Conservation (phyloP, 92 coral and sea anemone species). For the Phenganax subtilis region DNA sequence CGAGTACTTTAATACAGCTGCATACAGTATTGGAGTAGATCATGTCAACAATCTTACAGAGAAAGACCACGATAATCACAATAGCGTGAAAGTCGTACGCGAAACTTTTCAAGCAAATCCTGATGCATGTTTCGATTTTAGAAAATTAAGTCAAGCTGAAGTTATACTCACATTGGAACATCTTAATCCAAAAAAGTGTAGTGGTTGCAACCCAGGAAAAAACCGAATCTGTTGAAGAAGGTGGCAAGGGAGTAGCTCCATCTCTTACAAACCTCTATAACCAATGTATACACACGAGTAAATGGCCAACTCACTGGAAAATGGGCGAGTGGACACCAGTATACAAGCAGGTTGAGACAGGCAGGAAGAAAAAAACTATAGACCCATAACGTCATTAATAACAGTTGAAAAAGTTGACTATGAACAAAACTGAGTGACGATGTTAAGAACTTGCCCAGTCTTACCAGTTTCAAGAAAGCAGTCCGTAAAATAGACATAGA, state of each 20-base stretch:
- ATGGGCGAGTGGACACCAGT: constrained; percentile 51
- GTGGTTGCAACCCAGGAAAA: constrained; percentile 44
- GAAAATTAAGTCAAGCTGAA: constrained; percentile 20
- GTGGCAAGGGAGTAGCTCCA: constrained; percentile 46
- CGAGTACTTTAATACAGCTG: constrained; percentile 29
- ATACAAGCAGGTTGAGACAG: constrained; percentile 15
- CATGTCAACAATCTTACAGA: constrained; percentile 45
- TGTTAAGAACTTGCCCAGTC: constrained; percentile 5
- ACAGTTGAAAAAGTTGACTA: constrained; percentile 42
- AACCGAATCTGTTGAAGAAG: constrained; percentile 46
- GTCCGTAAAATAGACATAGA: constrained; percentile 36
- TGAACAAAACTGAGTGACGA: constrained; percentile 31
- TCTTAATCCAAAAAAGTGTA: constrained; percentile 44
- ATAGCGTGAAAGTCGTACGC: constrained; percentile 23
- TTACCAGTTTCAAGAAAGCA: constrained; percentile 20
- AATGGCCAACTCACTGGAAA: constrained; percentile 41
- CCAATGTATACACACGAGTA: constrained; percentile 28
- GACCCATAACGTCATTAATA: constrained; percentile 43
- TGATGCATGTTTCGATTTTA: background rate
- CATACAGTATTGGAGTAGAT: constrained; percentile 43
- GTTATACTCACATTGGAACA: constrained; percentile 33
- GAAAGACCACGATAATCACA: constrained; percentile 35
- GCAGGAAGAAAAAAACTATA: constrained; percentile 39
- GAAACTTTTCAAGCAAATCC: constrained; percentile 4
- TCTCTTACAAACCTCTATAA: constrained; percentile 44